phyloP scores from a whole-genome alignment of 2,797 vertebrate genomes.

The Brachyalestes nurse region DNA sequence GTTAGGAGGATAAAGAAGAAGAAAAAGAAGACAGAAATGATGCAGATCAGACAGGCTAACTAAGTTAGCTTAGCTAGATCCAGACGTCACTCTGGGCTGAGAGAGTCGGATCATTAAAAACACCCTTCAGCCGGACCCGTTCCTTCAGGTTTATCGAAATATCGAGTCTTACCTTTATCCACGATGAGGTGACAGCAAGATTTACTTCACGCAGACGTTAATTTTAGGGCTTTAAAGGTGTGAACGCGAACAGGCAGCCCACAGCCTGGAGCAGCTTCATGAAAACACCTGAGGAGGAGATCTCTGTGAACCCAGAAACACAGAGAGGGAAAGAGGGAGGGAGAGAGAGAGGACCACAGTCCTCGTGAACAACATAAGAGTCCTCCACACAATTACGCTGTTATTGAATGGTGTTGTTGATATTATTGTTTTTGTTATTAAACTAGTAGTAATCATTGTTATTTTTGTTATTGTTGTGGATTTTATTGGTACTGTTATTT shows the following conservation, averaged over 20 bases:
- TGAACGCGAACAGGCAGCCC: constrained; percentile 47
- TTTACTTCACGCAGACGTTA: not conserved
- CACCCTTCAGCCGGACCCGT: not conserved
- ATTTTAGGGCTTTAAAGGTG: constrained; percentile 20
- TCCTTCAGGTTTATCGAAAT: accelerated
- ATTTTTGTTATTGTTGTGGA: too few relatives aligned
- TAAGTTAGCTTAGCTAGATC: not conserved
- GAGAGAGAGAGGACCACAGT: not conserved
- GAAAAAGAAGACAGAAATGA: not conserved
- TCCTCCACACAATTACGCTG: not conserved
- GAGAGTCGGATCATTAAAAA: not conserved
- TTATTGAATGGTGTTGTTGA: too few relatives aligned
- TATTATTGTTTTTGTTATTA: too few relatives aligned
- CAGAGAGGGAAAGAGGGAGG: too few relatives aligned
- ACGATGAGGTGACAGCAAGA: constrained; percentile 25
- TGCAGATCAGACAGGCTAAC: not conserved
- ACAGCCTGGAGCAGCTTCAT: constrained; percentile 72
- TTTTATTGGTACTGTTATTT: too few relatives aligned
- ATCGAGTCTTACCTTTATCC: constrained; percentile 63
- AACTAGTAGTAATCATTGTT: too few relatives aligned
- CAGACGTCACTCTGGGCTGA: constrained; percentile 2
- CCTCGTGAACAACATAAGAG: not conserved
- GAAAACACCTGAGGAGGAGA: constrained; percentile 49
- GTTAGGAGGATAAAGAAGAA: not conserved
- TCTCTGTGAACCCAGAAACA: constrained; percentile 20